Conservation (phyloP, 1,140 invertebrate species). For the Drosophila cardini region DNA sequence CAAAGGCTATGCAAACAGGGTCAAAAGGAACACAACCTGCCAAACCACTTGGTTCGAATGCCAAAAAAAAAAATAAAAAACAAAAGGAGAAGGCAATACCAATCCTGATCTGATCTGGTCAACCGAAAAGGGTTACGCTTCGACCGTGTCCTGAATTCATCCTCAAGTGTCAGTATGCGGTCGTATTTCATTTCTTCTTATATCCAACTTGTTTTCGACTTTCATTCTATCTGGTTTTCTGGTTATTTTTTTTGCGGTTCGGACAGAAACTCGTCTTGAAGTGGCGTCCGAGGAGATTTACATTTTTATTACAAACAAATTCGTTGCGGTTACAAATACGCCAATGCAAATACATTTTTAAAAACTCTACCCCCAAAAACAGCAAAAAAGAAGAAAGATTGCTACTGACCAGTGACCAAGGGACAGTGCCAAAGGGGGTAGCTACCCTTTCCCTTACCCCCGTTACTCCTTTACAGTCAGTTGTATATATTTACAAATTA, state of each 20-base stretch:
- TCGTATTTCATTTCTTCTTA: constrained; percentile 75
- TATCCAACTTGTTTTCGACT: constrained; percentile 60
- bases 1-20: constrained; percentile 2
- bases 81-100: constrained; percentile 31
- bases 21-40: constrained; percentile 52
- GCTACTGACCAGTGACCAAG: constrained; percentile 37
- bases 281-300: constrained; percentile 76
- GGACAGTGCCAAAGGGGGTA: constrained; percentile 42
- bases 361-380: constrained; percentile 20
- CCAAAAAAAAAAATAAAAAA: constrained; percentile 1
- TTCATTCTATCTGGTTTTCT: constrained; percentile 25
- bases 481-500: constrained; percentile 75
- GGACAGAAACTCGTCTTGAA: constrained; percentile 63
- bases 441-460: constrained; percentile 16
- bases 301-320: constrained; percentile 83
- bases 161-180: constrained; percentile 72
- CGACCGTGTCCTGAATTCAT: constrained; percentile 39
- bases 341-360: constrained; percentile 77
- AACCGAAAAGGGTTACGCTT: constrained; percentile 64
- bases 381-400: constrained; percentile 6
- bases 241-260: constrained; percentile 50
- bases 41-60: constrained; percentile 52
- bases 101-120: constrained; percentile 48
- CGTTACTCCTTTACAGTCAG: constrained; percentile 23
- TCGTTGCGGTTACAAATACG: constrained; percentile 79